Evolutionary conservation across 2,113 vertebrate genomes (phyloP).

Genomic region (Lophochroa leadbeateri): DNA sequence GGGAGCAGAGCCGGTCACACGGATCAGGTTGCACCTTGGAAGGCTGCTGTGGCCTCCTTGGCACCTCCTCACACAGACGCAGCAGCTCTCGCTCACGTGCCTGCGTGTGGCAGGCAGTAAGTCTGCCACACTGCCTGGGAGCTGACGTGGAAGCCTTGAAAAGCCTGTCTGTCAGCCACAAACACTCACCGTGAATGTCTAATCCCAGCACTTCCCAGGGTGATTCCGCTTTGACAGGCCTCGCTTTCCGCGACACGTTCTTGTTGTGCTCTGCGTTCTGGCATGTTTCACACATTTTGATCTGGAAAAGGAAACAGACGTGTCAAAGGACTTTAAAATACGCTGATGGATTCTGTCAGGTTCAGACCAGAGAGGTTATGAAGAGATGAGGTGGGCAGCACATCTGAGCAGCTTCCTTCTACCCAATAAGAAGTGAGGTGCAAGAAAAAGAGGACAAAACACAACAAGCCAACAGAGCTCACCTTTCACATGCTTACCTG

Average conservation of each 20-base stretch:
- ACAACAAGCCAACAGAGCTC: background rate
- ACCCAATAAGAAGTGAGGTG: accelerated
- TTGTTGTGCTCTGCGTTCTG: constrained; percentile 86
- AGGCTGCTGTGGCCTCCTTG: background rate
- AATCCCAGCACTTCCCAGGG: constrained; percentile 88
- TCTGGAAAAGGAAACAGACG: constrained; percentile 67
- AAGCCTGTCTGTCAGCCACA: background rate
- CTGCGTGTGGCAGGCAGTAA: background rate
- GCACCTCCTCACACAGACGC: background rate
- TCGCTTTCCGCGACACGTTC: constrained; percentile 70
- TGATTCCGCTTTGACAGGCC: constrained; percentile 82
- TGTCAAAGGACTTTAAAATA: background rate
- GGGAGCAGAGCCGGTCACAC: background rate
- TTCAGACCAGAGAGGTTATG: background rate
- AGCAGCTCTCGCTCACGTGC: background rate
- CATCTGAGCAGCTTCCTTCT: background rate
- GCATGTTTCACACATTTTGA: constrained; percentile 90
- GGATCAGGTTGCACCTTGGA: background rate
- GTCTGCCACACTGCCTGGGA: background rate
- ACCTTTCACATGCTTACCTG: background rate
- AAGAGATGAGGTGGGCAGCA: background rate
- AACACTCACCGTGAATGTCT: constrained; percentile 79
- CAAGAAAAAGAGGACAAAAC: background rate
- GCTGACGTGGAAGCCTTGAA: background rate
- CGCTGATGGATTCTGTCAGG: background rate